Evolutionary conservation across 2,888 invertebrate species (phyloP), one percentile per base, ranked within the genome.

Genomic region (Euzophera pinguis): DNA sequence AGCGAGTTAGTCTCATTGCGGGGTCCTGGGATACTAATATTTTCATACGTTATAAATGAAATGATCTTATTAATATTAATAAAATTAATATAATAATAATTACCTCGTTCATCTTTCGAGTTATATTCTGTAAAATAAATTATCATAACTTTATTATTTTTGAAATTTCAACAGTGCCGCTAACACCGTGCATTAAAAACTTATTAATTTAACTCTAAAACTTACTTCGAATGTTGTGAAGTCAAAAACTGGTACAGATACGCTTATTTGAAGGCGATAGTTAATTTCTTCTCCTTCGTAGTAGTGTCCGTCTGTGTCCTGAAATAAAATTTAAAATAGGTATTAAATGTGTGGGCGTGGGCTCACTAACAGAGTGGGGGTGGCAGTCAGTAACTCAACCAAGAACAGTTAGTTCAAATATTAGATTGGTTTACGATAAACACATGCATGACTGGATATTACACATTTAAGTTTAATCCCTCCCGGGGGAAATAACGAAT

Each of bases 201-300:
- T 37, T 37, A 37, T 12, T 42, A 6, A n/a, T n/a, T n/a, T n/a
- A n/a, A n/a, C n/a, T n/a, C n/a, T n/a, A n/a, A n/a, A 34, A 53
- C 67, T 54, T 69, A 89, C 89, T 69, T 90, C 89, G 8, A 63
- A 41, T 0, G 73, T 80, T 0, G 78, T 76, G 48, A 74, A 65
- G 12, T 90, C 90, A 58, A 87, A 89, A 0, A 89, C 85, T 1
- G 90, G 88, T 1, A 89, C 81, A 0, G 90, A 81, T 1, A 90
- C 78, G 53, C 81, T 88, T 55, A 90, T 84, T 66, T 82, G 81
- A 1, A 87, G 69, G 35, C 82, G 70, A 53, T 84, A 90, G 59
- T 88, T 80, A 2, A 82, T 60, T 29, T 81, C 79, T 47, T 78
- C 70, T 0, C 78, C 86, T 63, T 90, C 90, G 52, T 87, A 85